Percentiles rank a stretch among this genome's conserved stretches.
phyloP scores from a whole-genome alignment of 2,888 invertebrate species.

The Hirtodrosophila alboralis region DNA sequence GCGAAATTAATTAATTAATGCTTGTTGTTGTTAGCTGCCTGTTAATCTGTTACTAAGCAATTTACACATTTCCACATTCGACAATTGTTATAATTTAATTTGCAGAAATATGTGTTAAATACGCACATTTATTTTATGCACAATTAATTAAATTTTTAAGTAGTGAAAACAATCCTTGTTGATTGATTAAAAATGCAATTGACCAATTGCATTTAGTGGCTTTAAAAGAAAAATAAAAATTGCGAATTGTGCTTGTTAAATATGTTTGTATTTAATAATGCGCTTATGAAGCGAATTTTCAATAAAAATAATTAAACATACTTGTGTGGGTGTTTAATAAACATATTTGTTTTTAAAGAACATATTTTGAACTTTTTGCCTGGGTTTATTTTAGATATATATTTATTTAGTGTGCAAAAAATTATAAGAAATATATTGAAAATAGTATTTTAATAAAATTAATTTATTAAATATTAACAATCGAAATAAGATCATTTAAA shows the following conservation, averaged over 20 bases:
- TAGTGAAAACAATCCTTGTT: not conserved
- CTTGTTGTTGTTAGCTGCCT: constrained; percentile 38
- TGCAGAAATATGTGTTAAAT: constrained; percentile 8
- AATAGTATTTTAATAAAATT: no score
- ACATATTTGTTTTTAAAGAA: no score
- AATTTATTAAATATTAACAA: no score
- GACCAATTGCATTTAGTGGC: constrained; percentile 15
- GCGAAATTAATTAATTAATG: constrained; percentile 70
- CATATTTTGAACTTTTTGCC: no score
- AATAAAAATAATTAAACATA: no score
- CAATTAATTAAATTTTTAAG: constrained; percentile 3
- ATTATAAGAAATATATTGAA: no score
- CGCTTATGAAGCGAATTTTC: not conserved
- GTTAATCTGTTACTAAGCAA: constrained; percentile 17
- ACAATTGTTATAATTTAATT: constrained; percentile 40
- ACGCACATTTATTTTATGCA: constrained; percentile 11
- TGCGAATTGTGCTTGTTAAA: constrained; percentile 1
- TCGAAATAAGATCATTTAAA: no score
- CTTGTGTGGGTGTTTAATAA: no score
- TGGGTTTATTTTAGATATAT: no score
- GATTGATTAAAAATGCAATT: constrained; percentile 17
- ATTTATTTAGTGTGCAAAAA: no score
- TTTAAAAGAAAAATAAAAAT: constrained; percentile 7
- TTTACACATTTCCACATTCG: constrained; percentile 2
- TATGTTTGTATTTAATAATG: constrained; percentile 9